Base-by-base conservation (phyloP, 2,888 invertebrate genomes). In the Physocephala rufipes region DNA sequence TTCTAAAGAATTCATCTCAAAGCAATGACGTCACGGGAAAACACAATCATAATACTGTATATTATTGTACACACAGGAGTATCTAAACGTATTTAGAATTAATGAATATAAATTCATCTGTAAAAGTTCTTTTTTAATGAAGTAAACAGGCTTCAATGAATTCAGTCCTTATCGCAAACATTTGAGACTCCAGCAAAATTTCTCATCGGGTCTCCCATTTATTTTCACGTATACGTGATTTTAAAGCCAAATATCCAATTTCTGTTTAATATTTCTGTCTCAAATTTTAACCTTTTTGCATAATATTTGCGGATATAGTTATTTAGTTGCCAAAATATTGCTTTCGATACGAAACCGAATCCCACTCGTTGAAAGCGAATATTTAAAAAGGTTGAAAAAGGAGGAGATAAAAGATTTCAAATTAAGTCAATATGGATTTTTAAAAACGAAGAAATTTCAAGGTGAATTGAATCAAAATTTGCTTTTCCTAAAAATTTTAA, bases 151-250 rank as follows among this genome's bases (percentile, higher is more conserved):
- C 9, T 4, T 36, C 36, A 36, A 36, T 36, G 36, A 36, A 36
- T 36, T 36, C n/a, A 12, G 45, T 15, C n/a, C 47, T 64, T 64
- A 47, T 64, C 47, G 24, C 64, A 49, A 24, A 7, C 47, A 47
- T 49, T 26, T 64, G 36, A 9, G 30, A 51, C 26, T 65, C 53
- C 28, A 30, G 26, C 19, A n/a, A 67, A 67, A 58, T 26, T 67
- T 67, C 67, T 43, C 67, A 67, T 45, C 43, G 47, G 21, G 26
- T 36, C 9, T 36, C n/a, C n/a, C n/a, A n/a, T 67, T 55, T 58
- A 55, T 28, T 47, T 9, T 19, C 19, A 59, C 19, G n/a, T n/a
- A n/a, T 67, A 67, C 67, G 67, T 67, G 67, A 58, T 67, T 67
- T 67, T 58, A 24, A 24, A 16, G 24, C 47, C 16, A 58, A 62